Conservation (phyloP, 2,113 vertebrate genomes). For the Aegithalos caudatus region DNA sequence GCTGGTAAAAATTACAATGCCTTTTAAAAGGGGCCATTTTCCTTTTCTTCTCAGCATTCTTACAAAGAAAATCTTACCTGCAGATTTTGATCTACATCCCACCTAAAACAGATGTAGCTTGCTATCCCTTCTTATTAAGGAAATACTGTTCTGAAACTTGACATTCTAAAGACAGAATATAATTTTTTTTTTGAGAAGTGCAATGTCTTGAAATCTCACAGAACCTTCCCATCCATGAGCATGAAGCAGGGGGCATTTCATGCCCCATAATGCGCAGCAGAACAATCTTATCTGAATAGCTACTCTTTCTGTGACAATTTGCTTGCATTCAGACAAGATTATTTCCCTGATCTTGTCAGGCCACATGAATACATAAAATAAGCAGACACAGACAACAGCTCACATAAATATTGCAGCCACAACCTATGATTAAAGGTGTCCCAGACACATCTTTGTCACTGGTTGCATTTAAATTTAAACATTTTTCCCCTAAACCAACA, state of each 20-base stretch:
- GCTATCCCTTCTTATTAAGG: neutral
- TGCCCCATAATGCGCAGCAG: fast-evolving
- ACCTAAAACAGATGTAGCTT: neutral
- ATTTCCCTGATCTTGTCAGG: neutral
- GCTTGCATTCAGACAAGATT: neutral
- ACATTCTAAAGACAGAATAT: neutral
- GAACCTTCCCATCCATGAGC: neutral
- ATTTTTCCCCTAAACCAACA: neutral
- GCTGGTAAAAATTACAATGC: neutral
- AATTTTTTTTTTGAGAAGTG: neutral
- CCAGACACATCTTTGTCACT: neutral
- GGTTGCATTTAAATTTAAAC: neutral
- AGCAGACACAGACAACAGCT: neutral
- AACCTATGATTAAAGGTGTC: neutral
- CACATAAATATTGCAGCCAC: neutral
- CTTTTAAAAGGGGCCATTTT: neutral
- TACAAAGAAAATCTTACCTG: neutral
- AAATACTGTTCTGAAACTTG: neutral
- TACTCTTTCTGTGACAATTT: neutral
- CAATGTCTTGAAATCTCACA: neutral
- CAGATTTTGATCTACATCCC: neutral
- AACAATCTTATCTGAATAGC: neutral
- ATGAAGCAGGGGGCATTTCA: neutral
- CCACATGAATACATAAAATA: neutral
- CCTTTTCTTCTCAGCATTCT: neutral